These are phyloP conservation scores for Leucopsar rothschildi DNA, from an alignment of 2,113 vertebrate species.

Conservation along the genomic window DNA sequence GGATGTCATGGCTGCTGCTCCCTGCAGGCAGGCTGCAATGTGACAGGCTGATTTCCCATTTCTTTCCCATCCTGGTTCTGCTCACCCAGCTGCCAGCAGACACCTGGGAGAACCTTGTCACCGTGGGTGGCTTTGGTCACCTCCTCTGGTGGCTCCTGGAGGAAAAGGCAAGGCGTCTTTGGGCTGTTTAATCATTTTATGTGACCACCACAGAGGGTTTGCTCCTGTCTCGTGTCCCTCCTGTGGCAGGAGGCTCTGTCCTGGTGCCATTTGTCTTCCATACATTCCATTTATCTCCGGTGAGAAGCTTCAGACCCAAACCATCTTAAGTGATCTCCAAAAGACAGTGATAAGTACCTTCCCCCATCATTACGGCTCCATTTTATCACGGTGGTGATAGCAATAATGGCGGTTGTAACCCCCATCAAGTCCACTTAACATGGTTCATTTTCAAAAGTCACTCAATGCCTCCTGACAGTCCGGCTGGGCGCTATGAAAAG, in stretches of 20 bases:
- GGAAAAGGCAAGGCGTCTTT: background rate
- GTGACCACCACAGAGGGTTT: fast-evolving
- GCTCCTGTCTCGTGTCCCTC: background rate
- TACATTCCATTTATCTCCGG: constrained; percentile 64
- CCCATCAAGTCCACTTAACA: constrained; percentile 78
- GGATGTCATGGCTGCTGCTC: background rate
- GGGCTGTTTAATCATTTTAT: fast-evolving
- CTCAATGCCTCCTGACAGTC: constrained; percentile 75
- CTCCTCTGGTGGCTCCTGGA: background rate
- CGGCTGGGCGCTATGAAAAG: constrained; percentile 78
- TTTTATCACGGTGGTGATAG: constrained; percentile 70
- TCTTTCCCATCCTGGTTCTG: background rate
- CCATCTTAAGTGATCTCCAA: constrained; percentile 70
- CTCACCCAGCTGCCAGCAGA: background rate
- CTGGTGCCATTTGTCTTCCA: constrained; percentile 47
- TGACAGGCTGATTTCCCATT: background rate
- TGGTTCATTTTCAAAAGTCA: constrained; percentile 72
- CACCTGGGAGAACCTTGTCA: background rate
- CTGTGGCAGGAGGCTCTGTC: background rate
- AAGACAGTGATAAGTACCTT: constrained; percentile 74
- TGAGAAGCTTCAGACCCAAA: constrained; percentile 67
- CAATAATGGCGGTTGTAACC: constrained; percentile 71
- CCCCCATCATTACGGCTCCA: constrained; percentile 71
- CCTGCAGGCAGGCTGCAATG: background rate
- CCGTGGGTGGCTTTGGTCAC: background rate